Conservation (phyloP, 2,888 invertebrate species). For the Sipha maydis region DNA sequence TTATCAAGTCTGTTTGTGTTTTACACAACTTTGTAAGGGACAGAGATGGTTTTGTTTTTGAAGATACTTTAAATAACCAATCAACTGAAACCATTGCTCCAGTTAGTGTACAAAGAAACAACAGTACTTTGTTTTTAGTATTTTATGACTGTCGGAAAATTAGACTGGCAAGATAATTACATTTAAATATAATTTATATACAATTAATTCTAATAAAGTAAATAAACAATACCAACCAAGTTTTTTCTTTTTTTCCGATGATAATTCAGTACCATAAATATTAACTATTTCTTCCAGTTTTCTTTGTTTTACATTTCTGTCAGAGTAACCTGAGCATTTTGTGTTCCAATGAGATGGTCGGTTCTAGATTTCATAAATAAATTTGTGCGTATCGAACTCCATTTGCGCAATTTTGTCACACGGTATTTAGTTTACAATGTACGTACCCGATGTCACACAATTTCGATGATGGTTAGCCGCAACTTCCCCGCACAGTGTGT, state of each 20-base stretch:
- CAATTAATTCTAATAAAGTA: no score
- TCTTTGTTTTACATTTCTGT: no score
- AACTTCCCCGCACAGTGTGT: neutral
- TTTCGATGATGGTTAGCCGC: neutral
- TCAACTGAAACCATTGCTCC: neutral
- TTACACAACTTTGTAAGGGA: neutral
- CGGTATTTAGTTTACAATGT: no score
- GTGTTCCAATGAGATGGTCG: no score
- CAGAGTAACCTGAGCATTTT: no score
- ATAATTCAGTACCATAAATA: no score
- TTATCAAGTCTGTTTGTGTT: conserved; percentile 10
- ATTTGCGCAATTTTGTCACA: no score
- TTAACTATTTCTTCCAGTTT: no score
- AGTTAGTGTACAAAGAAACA: conserved; percentile 10
- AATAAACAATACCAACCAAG: no score
- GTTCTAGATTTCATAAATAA: no score
- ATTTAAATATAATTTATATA: neutral
- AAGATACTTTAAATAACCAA: conserved; percentile 8
- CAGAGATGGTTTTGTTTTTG: conserved; percentile 3
- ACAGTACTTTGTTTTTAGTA: conserved; percentile 24
- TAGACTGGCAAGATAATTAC: conserved; percentile 32
- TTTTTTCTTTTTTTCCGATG: no score
- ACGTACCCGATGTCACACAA: neutral
- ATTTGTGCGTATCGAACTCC: no score
- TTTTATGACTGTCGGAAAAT: conserved; percentile 17